Percentiles rank a stretch among this genome's conserved stretches.
Evolutionary conservation across 2,113 vertebrate species (phyloP).

Genomic region (Syngnathus floridae): DNA sequence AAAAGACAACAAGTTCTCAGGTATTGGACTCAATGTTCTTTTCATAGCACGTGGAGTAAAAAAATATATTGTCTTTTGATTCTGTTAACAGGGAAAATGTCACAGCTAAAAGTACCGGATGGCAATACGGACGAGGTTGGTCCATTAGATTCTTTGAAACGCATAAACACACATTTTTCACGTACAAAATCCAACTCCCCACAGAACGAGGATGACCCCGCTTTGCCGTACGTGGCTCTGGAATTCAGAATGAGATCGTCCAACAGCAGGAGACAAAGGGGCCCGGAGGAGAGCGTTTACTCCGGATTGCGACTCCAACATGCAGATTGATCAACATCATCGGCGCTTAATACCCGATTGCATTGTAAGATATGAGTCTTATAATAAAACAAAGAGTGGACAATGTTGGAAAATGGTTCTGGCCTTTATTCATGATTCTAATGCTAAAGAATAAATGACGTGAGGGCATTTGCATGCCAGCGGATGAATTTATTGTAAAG

Average conservation of each 20-base stretch:
- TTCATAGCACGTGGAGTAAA: not conserved
- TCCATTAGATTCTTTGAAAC: not conserved
- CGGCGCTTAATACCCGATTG: not conserved
- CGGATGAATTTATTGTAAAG: not conserved
- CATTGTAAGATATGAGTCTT: not conserved
- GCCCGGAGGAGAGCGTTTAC: conserved; percentile 16
- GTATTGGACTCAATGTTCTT: not conserved
- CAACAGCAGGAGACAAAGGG: conserved; percentile 10
- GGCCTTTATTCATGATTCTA: not conserved
- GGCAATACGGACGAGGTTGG: conserved; percentile 4
- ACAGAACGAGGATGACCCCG: conserved; percentile 3
- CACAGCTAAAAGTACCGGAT: not conserved
- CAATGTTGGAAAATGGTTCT: not conserved
- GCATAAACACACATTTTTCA: not conserved
- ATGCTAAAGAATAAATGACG: too few relatives aligned
- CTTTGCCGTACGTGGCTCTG: conserved; percentile 35
- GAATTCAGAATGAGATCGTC: conserved; percentile 28
- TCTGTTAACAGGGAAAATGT: not conserved
- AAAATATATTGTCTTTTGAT: not conserved
- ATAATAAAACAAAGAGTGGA: not conserved
- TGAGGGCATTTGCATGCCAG: not conserved
- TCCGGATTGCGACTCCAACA: conserved; percentile 15
- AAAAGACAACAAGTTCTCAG: not conserved
- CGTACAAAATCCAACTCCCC: not conserved
- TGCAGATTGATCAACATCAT: conserved; percentile 5